Base-by-base conservation (phyloP, 2,888 invertebrate species). In the Cetonia aurata region DNA sequence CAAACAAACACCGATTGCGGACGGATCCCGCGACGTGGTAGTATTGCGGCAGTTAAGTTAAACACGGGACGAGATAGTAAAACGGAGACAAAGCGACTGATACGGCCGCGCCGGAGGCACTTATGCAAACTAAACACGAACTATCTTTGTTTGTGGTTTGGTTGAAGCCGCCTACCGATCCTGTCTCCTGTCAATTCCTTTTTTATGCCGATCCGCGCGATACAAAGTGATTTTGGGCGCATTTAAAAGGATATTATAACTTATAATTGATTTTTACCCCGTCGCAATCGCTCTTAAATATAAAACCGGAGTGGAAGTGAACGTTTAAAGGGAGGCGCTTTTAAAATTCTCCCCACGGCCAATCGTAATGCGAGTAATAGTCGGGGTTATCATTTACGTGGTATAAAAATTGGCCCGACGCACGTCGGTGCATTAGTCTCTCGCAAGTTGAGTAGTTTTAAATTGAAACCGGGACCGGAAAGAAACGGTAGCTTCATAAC, bases 71-170 rank as follows among this genome's bases (percentile, higher is more conserved):
- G 76, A 78, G 79, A 79, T 44, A 19, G 59, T 44, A 48, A 46
- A 81, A 81, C 79, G 78, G 77, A 80, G 81, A 83, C 83, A 83
- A 83, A 83, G 83, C 80, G 77, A 81, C 81, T 81, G 79, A 80
- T 80, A 78, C 76, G 80, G 78, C 83, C 81, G 75, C 48, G 75
- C 48, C 56, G 37, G 17, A 69, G 68, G 71, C 71, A 73, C 77
- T 82, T 78, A 77, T 77, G 77, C 79, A 81, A 82, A 82, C 81
- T 80, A 80, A 81, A 80, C 77, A 79, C 78, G 79, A 81, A 80
- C 80, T 80, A 71, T 77, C 79, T 71, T 71, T 79, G 79, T 78
- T 75, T 80, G 79, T 75, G 78, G 79, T 77, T 70, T 31, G 60
- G 60, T 60, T 60, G 37, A 60, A 33, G 48, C 60, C 46, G 15